These are phyloP conservation scores for cat (Felis catus) DNA, from an alignment of 2,113 vertebrate species.

Conservation along the genomic window F.catus_Fca126_mat1.0 CM031416.1:33468001-33468500, in stretches of 20 bases:
- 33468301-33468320: not conserved
- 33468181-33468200: not conserved
- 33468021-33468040: not conserved
- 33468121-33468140: not conserved
- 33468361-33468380: not conserved
- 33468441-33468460: conserved; percentile 2
- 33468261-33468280: not conserved
- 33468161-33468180: not conserved
- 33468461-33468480: not conserved
- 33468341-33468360: not conserved
- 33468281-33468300: not conserved
- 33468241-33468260: not conserved
- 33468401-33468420: conserved; percentile 26
- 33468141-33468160: not conserved
- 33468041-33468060: conserved; percentile 30
- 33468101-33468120: conserved; percentile 26
- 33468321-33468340: not conserved
- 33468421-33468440: conserved; percentile 9
- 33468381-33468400: not conserved
- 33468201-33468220: not conserved
- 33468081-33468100: conserved; percentile 1
- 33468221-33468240: not conserved
- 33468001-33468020: conserved; percentile 45
- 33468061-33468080: not conserved
- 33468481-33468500: not conserved